Conservation (phyloP, 2,113 vertebrate species). For the Centropus unirufus region DNA sequence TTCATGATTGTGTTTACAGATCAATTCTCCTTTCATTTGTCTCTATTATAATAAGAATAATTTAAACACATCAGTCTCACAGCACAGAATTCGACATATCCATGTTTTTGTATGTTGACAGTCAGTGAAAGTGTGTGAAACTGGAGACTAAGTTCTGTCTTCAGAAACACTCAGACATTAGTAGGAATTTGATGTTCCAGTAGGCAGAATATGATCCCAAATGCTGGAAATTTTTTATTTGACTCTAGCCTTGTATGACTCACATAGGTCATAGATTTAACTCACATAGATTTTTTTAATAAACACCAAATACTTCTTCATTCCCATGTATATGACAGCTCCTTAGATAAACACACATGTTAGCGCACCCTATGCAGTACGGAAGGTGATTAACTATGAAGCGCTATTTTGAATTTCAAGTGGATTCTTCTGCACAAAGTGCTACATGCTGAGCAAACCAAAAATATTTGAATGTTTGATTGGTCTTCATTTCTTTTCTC, state of each 20-base stretch:
- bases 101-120: neutral
- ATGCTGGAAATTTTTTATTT: neutral
- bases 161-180: neutral
- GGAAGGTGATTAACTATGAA: neutral
- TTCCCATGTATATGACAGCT: neutral
- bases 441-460: neutral
- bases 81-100: neutral
- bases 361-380: neutral
- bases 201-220: neutral
- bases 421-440: neutral
- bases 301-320: neutral
- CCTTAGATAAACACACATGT: neutral
- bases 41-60: neutral
- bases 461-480: neutral
- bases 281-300: neutral
- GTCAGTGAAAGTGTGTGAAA: neutral
- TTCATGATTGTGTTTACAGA: neutral
- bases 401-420: slow-evolving; percentile 31
- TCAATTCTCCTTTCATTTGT: neutral
- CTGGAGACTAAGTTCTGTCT: neutral
- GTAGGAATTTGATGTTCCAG: neutral
- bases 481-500: neutral
- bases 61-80: neutral
- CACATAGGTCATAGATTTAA: neutral
- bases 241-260: neutral